Evolutionary conservation across 1,140 invertebrate species (phyloP).

Genomic region (Oedothorax gibbosus): DNA sequence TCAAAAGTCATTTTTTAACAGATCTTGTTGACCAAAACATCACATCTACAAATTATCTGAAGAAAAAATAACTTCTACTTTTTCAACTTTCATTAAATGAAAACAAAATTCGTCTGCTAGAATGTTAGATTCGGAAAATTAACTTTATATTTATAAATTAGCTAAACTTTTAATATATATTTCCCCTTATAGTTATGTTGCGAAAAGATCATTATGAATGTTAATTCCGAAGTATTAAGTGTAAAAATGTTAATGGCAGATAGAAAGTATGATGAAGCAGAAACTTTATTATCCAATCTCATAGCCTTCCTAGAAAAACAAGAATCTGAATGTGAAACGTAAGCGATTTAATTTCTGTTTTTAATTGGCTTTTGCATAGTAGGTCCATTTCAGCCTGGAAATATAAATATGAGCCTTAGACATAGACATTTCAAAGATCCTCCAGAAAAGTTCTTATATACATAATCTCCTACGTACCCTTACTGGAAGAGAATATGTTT

Average conservation of each 20-base stretch:
- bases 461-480: neutral
- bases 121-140: too few relatives aligned
- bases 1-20: too few relatives aligned
- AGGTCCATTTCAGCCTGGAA: neutral
- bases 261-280: slow-evolving; percentile 19
- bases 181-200: too few relatives aligned
- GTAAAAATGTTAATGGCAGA: neutral
- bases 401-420: neutral
- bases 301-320: neutral
- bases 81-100: too few relatives aligned
- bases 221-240: neutral
- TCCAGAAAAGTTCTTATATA: neutral
- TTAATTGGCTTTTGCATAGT: neutral
- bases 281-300: neutral
- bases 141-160: too few relatives aligned
- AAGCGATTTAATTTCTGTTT: neutral
- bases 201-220: too few relatives aligned
- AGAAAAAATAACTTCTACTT: too few relatives aligned
- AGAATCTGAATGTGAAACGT: neutral
- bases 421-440: neutral
- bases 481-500: neutral
- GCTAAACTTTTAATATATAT: too few relatives aligned
- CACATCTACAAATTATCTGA: too few relatives aligned
- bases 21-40: too few relatives aligned
- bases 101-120: too few relatives aligned